A percentile compares a stretch with the other conserved stretches of the same genome.
phyloP scores from a whole-genome alignment of 2,113 vertebrate genomes.

The Ploceus nigricollis region DNA sequence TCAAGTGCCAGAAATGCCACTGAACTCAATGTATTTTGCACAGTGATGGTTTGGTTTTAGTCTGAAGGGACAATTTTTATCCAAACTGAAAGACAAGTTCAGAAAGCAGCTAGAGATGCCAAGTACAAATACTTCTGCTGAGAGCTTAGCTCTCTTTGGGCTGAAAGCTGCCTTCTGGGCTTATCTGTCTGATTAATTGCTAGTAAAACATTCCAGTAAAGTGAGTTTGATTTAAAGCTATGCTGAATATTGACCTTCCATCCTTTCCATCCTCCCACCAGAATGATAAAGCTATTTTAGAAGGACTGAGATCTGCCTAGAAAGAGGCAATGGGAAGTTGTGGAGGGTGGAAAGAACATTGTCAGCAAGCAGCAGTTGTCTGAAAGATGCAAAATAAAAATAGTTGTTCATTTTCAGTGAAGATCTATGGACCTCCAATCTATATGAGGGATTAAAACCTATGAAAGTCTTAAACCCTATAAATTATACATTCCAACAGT shows the following conservation, averaged over 20 bases:
- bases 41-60: background rate
- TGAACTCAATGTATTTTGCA: background rate
- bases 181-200: background rate
- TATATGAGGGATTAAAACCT: background rate
- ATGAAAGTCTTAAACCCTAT: background rate
- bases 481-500: background rate
- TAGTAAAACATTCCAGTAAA: background rate
- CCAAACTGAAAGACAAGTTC: background rate
- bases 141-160: background rate
- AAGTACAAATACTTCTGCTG: background rate
- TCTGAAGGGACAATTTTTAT: background rate
- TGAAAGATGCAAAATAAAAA: background rate
- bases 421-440: background rate
- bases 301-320: background rate
- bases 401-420: background rate
- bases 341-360: background rate
- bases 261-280: no score
- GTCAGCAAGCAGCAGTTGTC: background rate
- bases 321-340: background rate
- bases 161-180: background rate
- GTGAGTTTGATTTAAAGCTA: background rate
- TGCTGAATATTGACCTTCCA: background rate
- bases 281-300: background rate
- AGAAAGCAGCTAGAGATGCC: background rate
- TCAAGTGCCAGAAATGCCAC: background rate